phyloP scores from a whole-genome alignment of 2,113 vertebrate genomes.

The Monopterus albus region DNA sequence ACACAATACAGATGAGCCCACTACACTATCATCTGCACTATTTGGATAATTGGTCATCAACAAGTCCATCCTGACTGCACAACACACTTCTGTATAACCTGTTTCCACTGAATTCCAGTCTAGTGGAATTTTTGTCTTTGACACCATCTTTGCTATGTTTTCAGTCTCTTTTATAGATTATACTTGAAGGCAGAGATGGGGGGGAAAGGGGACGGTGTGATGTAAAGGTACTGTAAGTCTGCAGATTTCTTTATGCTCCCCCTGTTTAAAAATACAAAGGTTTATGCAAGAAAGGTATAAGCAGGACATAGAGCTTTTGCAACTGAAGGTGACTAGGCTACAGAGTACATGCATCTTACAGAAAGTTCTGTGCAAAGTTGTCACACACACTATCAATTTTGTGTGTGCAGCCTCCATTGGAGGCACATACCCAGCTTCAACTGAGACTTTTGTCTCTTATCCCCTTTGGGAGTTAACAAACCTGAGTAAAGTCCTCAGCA shows the following conservation, averaged over 20 bases:
- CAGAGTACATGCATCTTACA: not conserved
- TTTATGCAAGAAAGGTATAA: not conserved
- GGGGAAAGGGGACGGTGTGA: not conserved
- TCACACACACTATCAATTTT: not conserved
- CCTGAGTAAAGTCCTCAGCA: too few relatives aligned
- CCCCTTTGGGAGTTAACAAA: too few relatives aligned
- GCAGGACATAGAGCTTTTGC: not conserved
- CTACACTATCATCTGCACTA: not conserved
- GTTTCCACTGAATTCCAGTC: not conserved
- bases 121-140: not conserved
- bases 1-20: conserved; percentile 1
- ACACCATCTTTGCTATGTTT: not conserved
- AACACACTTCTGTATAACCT: not conserved
- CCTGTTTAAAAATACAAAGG: not conserved
- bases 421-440: too few relatives aligned
- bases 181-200: conserved; percentile 4
- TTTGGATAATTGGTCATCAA: conserved; percentile 32
- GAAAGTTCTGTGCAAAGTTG: not conserved
- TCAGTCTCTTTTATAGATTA: conserved; percentile 1
- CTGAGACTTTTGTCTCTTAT: too few relatives aligned
- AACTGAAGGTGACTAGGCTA: not conserved
- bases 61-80: conserved; percentile 5
- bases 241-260: not conserved
- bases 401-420: not conserved
- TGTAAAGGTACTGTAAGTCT: not conserved